phyloP scores from a whole-genome alignment of 1,140 invertebrate species.

The Macrobrachium nipponense region DNA sequence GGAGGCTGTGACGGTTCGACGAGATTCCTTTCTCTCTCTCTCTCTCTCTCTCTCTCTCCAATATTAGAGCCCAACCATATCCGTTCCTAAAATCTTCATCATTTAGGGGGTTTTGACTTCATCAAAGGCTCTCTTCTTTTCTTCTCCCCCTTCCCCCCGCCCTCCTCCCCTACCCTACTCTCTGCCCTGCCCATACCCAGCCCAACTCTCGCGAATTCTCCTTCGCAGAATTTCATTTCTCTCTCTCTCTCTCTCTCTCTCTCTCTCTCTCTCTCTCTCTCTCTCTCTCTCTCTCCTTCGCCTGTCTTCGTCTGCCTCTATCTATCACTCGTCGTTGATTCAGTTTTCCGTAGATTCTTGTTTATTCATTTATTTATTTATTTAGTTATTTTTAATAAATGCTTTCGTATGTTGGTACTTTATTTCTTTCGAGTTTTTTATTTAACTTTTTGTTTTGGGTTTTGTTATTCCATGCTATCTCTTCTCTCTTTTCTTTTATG shows the following conservation, averaged over 20 bases:
- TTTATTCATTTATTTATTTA: too few species aligned
- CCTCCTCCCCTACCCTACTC: not conserved
- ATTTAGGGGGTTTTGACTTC: not conserved
- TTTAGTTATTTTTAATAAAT: too few species aligned
- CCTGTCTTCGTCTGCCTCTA: not conserved
- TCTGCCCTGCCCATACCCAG: not conserved
- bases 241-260: slow-evolving; percentile 1
- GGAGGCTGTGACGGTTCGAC: too few species aligned
- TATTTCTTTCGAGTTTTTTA: too few species aligned
- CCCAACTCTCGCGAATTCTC: not conserved
- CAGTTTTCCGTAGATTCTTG: too few species aligned
- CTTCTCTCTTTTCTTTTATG: not conserved
- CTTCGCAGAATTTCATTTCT: not conserved
- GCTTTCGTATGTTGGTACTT: too few species aligned
- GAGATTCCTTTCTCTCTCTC: not conserved
- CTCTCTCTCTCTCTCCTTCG: not conserved
- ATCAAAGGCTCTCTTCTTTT: not conserved
- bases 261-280: not conserved
- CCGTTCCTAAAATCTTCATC: too few species aligned
- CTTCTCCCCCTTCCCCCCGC: not conserved
- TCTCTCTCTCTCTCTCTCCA: not conserved
- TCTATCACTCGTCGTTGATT: too few species aligned
- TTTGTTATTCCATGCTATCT: too few species aligned
- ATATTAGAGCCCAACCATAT: too few species aligned
- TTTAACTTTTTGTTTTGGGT: too few species aligned